phyloP scores from a whole-genome alignment of 2,797 vertebrate species.

The Enteromius viviparus region DNA sequence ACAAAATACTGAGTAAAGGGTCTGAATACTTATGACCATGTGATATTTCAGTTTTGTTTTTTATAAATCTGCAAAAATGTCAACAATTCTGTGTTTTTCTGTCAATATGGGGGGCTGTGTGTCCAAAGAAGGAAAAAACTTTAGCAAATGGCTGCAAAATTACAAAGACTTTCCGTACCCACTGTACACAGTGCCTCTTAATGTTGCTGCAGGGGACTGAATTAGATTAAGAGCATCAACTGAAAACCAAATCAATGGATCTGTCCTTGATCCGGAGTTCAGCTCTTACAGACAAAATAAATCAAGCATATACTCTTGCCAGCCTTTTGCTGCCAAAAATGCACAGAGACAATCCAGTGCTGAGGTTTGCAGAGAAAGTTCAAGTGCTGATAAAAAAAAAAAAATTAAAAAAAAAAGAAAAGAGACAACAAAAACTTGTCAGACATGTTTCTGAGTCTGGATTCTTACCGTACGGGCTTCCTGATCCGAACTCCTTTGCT shows the following conservation, averaged over 20 bases:
- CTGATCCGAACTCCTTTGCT: slow-evolving; percentile 86
- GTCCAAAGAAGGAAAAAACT: too few species aligned
- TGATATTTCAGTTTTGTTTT: too few species aligned
- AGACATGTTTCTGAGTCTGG: not conserved
- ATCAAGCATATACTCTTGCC: not conserved
- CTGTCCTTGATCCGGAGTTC: not conserved
- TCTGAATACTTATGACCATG: too few species aligned
- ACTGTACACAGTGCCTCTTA: not conserved
- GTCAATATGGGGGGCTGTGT: too few species aligned
- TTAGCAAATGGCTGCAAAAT: too few species aligned
- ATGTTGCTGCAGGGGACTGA: not conserved
- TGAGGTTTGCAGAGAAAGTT: not conserved
- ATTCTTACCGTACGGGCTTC: slow-evolving; percentile 87
- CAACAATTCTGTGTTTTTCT: too few species aligned
- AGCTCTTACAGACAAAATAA: not conserved
- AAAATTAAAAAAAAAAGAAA: not conserved
- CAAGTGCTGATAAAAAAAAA: not conserved
- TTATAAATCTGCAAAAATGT: too few species aligned
- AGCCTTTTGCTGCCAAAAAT: not conserved
- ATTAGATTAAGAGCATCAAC: slow-evolving; percentile 31
- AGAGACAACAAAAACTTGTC: not conserved
- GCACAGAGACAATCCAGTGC: not conserved
- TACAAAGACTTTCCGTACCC: too few species aligned
- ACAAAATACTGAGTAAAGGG: too few species aligned
- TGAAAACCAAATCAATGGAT: slow-evolving; percentile 37